Evolutionary conservation across 2,797 vertebrate genomes (phyloP).

Genomic region (Pagetopsis macropterus): DNA sequence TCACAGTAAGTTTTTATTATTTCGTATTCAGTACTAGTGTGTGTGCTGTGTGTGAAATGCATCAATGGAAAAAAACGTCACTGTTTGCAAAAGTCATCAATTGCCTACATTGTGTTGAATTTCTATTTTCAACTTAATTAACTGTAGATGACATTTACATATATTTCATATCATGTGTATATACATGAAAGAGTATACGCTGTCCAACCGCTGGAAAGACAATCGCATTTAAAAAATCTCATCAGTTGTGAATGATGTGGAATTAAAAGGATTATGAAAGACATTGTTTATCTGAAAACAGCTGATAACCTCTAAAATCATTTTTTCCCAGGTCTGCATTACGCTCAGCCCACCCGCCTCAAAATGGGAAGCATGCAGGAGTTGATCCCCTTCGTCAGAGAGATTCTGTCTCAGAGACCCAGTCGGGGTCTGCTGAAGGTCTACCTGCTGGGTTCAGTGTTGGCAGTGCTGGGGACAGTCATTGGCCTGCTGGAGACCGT

Average conservation of each 20-base stretch:
- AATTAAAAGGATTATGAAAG: neutral
- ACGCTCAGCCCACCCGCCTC: neutral
- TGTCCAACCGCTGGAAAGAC: neutral
- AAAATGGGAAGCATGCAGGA: slow-evolving; percentile 86
- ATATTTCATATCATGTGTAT: neutral
- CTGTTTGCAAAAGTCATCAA: neutral
- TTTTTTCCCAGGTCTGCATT: neutral
- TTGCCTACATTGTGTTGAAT: neutral
- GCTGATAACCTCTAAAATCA: neutral
- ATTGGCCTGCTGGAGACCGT: slow-evolving; percentile 86
- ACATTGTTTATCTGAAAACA: neutral
- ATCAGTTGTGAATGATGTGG: neutral
- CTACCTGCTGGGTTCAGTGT: slow-evolving; percentile 87
- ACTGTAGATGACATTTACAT: neutral
- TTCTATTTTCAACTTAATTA: neutral
- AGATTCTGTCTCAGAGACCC: slow-evolving; percentile 86
- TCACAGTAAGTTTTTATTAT: slow-evolving; percentile 39
- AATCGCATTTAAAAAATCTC: too few relatives aligned
- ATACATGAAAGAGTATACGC: neutral
- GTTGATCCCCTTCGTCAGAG: slow-evolving; percentile 87
- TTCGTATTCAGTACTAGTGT: neutral
- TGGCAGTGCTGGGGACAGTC: slow-evolving; percentile 86
- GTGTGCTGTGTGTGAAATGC: neutral
- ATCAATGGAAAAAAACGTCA: neutral
- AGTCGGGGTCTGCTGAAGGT: slow-evolving; percentile 85